Conservation (phyloP, 2,888 invertebrate species). For the Deilephila elpenor region DNA sequence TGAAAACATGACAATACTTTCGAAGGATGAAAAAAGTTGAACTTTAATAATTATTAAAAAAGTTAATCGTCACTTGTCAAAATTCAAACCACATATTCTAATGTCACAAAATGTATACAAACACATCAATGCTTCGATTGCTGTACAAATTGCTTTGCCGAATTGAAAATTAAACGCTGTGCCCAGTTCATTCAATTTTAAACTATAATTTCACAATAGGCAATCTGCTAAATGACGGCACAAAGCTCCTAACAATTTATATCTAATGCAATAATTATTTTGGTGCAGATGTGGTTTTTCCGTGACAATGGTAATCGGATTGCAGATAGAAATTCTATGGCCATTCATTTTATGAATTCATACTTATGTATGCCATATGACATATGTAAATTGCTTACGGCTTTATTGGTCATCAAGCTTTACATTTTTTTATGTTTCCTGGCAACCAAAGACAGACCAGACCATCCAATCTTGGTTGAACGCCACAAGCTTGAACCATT, state of each 20-base stretch:
- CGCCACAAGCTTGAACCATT: too few relatives aligned
- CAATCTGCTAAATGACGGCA: slow-evolving; percentile 11
- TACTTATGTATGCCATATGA: background rate
- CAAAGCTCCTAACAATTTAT: slow-evolving; percentile 13
- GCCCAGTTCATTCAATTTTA: slow-evolving; percentile 37
- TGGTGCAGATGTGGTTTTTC: slow-evolving; percentile 11
- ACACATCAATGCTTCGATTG: background rate
- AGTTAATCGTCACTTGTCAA: background rate
- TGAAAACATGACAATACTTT: too few relatives aligned
- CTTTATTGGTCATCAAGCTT: too few relatives aligned
- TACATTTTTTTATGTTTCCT: too few relatives aligned
- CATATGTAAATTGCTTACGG: background rate
- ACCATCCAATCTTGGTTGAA: too few relatives aligned
- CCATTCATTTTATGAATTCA: too few relatives aligned
- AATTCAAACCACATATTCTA: background rate
- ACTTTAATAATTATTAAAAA: too few relatives aligned
- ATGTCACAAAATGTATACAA: background rate
- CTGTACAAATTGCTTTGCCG: background rate
- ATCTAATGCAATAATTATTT: slow-evolving; percentile 1
- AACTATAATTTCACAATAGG: slow-evolving; percentile 5
- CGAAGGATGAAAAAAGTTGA: too few relatives aligned
- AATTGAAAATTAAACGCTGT: slow-evolving; percentile 40
- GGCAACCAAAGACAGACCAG: too few relatives aligned
- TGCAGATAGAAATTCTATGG: background rate
- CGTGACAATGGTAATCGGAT: background rate